Conservation (phyloP, 2,888 invertebrate genomes). For the Alentia gelatinosa region DNA sequence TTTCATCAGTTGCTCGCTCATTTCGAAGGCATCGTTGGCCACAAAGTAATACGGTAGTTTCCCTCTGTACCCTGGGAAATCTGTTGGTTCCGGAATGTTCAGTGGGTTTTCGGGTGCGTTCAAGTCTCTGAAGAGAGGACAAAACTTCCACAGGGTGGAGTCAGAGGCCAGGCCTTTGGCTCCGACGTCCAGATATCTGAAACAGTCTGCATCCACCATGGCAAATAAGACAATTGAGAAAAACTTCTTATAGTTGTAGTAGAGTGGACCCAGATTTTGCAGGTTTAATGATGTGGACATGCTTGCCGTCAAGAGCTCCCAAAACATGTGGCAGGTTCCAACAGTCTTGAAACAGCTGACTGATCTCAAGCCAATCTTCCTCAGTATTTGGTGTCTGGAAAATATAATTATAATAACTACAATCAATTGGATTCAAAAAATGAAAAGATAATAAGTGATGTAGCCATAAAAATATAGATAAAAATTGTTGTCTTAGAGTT, state of each 20-base stretch:
- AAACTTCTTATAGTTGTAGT: background rate
- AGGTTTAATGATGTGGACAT: background rate
- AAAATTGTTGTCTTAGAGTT: too few relatives aligned
- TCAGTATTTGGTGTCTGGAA: background rate
- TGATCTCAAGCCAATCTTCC: background rate
- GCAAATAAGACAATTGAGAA: background rate
- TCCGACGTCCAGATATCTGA: background rate
- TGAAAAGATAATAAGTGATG: background rate
- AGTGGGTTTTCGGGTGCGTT: background rate
- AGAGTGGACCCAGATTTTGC: background rate
- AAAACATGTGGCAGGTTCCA: background rate
- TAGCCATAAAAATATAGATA: background rate
- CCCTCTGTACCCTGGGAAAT: background rate
- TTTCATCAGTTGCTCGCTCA: constrained; percentile 60
- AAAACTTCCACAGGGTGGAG: background rate
- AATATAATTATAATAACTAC: background rate
- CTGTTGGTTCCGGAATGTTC: background rate
- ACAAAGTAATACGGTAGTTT: constrained; percentile 57
- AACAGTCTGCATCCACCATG: background rate
- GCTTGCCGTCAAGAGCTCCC: background rate
- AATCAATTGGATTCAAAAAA: background rate
- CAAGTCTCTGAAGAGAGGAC: background rate
- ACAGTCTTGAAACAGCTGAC: background rate
- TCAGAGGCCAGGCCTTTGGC: background rate
- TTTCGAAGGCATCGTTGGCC: constrained; percentile 64